phyloP scores from a whole-genome alignment of 2,888 invertebrate species.

The Litoditis marina region DNA sequence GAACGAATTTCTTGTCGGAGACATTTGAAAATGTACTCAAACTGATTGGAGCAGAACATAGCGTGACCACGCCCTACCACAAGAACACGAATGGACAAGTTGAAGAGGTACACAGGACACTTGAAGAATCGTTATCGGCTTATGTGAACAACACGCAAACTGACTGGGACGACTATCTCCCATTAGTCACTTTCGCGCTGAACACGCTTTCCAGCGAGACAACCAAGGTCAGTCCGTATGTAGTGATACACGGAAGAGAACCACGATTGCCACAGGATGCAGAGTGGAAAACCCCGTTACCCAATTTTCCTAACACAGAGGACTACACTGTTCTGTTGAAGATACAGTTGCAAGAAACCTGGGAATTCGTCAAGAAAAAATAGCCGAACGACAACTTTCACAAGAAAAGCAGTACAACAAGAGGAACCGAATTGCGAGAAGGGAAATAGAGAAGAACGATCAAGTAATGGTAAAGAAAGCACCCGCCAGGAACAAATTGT shows the following conservation, averaged over 20 bases:
- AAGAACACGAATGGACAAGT: slow-evolving; percentile 6
- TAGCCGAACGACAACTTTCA: too few species aligned
- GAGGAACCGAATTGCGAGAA: background rate
- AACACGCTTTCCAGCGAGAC: slow-evolving; percentile 1
- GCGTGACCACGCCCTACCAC: background rate
- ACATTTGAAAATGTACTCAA: background rate
- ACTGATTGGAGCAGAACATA: too few species aligned
- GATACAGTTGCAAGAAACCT: too few species aligned
- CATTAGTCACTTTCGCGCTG: background rate
- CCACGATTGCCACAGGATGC: background rate
- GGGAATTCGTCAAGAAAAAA: too few species aligned
- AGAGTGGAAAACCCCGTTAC: too few species aligned
- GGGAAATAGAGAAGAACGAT: background rate
- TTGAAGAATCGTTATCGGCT: slow-evolving; percentile 2
- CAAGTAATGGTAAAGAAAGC: background rate
- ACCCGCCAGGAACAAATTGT: background rate
- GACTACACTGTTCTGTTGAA: background rate
- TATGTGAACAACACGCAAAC: background rate
- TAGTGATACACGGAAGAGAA: slow-evolving; percentile 5
- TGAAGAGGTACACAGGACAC: background rate
- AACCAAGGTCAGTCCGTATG: slow-evolving; percentile 5
- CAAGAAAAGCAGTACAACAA: background rate
- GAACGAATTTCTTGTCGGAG: slow-evolving; percentile 9
- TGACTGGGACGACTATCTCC: slow-evolving; percentile 6
- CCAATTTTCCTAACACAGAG: too few species aligned